A percentile compares a stretch with the other conserved stretches of the same genome.
Conservation (phyloP, 2,797 vertebrate genomes). For the Melopsittacus undulatus region DNA sequence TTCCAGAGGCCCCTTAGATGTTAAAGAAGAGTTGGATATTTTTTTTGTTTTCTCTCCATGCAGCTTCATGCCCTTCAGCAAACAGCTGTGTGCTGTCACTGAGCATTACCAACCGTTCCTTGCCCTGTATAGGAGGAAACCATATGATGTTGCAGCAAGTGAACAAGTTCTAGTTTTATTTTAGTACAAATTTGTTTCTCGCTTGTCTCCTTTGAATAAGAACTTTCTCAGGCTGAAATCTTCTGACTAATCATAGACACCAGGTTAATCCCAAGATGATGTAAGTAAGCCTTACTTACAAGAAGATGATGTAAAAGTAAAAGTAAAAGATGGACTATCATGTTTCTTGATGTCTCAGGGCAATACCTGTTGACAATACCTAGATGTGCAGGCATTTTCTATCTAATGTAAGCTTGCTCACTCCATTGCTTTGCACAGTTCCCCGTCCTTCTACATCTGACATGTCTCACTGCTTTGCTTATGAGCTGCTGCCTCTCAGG, state of each 20-base stretch:
- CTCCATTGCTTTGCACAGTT: background rate
- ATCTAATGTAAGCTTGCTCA: background rate
- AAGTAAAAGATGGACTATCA: no score
- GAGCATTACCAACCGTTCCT: background rate
- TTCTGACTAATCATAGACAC: background rate
- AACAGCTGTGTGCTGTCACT: background rate
- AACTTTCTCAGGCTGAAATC: background rate
- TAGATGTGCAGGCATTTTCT: background rate
- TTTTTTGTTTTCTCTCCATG: background rate
- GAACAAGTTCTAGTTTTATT: background rate
- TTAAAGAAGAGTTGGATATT: background rate
- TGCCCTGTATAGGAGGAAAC: background rate
- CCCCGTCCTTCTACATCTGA: background rate
- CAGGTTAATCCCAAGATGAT: background rate
- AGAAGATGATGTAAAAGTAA: background rate
- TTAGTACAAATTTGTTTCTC: background rate
- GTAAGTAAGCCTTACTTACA: no score
- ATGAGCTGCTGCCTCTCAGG: background rate
- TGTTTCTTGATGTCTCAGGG: background rate
- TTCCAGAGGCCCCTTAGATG: background rate
- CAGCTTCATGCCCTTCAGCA: background rate
- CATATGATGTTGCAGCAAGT: background rate
- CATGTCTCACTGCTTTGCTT: fast-evolving
- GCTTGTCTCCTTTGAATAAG: background rate
- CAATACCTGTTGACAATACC: background rate